Evolutionary conservation across 1,140 invertebrate species (phyloP).

Genomic region (Papilio polytes): DNA sequence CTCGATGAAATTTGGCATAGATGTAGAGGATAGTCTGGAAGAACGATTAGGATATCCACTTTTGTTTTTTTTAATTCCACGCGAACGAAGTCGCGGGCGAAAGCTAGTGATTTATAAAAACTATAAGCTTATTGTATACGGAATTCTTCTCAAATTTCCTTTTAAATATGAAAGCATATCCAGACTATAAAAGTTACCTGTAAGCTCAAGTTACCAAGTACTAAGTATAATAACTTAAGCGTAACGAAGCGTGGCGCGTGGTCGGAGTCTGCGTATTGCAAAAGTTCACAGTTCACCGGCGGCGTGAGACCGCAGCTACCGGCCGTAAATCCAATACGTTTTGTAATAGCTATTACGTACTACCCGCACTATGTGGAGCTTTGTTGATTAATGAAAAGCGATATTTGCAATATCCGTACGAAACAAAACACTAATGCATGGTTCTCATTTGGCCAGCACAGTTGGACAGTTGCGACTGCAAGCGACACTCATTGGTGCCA

Average conservation of each 20-base stretch:
- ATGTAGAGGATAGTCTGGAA: too few relatives aligned
- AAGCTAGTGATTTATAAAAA: too few relatives aligned
- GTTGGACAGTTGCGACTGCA: too few relatives aligned
- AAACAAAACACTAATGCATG: not conserved
- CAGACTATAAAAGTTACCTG: not conserved
- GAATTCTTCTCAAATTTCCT: not conserved
- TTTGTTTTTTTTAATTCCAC: too few relatives aligned
- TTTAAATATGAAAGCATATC: not conserved
- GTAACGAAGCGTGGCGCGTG: not conserved
- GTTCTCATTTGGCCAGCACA: too few relatives aligned
- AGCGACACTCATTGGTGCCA: too few relatives aligned
- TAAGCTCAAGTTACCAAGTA: constrained; percentile 3
- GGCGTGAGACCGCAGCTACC: constrained; percentile 29
- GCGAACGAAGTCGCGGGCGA: too few relatives aligned
- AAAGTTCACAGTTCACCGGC: constrained; percentile 22
- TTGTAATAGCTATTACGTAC: constrained; percentile 29
- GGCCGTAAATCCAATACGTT: constrained; percentile 29
- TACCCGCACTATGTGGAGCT: constrained; percentile 13
- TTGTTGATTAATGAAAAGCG: not conserved
- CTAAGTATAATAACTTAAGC: not conserved
- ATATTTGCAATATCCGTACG: not conserved
- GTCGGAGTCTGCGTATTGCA: not conserved
- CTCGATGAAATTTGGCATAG: too few relatives aligned
- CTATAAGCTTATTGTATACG: too few relatives aligned
- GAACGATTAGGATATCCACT: too few relatives aligned